Conservation (phyloP, 2,888 invertebrate genomes). For the Smittia sp. region DNA sequence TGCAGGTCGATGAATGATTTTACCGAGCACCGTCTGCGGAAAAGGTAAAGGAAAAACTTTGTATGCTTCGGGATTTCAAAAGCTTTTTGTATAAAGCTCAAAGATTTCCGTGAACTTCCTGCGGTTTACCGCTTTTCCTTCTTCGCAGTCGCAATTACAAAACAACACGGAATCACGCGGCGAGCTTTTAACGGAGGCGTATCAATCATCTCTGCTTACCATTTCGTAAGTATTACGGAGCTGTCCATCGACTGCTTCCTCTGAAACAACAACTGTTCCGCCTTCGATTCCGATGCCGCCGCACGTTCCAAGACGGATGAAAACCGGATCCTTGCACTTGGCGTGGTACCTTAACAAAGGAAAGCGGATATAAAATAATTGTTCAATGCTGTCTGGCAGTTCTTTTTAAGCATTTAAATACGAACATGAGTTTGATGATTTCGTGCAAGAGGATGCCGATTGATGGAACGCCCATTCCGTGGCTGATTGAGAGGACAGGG, state of each 20-base stretch:
- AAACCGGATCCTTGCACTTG: conserved; percentile 79
- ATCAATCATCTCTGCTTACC: too few relatives aligned
- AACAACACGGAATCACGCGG: too few relatives aligned
- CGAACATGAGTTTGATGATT: conserved; percentile 88
- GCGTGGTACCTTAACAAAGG: too few relatives aligned
- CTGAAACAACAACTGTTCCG: conserved; percentile 91
- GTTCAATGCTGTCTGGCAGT: too few relatives aligned
- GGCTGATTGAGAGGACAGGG: conserved; percentile 56
- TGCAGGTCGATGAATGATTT: conserved; percentile 75
- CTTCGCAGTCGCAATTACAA: too few relatives aligned
- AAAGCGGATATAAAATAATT: too few relatives aligned
- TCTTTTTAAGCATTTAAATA: too few relatives aligned
- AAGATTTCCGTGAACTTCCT: neutral
- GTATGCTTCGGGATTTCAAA: neutral
- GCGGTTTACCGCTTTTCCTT: too few relatives aligned
- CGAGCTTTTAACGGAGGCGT: neutral
- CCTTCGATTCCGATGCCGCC: conserved; percentile 91
- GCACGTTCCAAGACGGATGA: conserved; percentile 91
- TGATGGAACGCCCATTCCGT: conserved; percentile 98
- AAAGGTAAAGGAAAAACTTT: neutral
- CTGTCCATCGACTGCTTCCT: conserved; percentile 86
- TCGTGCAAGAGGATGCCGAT: conserved; percentile 94
- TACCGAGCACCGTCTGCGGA: conserved; percentile 77
- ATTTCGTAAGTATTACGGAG: conserved; percentile 77
- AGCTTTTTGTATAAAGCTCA: too few relatives aligned